Base-by-base conservation (phyloP, 2,888 invertebrate genomes). In the Drosophila dives region DNA sequence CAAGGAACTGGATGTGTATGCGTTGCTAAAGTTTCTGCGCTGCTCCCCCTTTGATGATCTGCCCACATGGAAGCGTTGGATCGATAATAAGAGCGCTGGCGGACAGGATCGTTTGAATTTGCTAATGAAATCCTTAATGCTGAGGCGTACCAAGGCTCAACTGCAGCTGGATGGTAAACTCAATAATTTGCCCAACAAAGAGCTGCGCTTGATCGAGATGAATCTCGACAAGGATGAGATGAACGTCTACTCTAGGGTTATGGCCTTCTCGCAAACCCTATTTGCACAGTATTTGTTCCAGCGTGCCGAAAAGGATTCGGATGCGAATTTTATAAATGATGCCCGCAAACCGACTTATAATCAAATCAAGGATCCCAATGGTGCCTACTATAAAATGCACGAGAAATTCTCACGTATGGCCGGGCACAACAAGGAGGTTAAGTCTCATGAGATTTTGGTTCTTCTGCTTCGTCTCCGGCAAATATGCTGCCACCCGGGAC, bases 41-140 rank as follows among this genome's bases (percentile, higher is more conserved):
- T 97, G 97, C 90, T 94, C 96, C 10, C 99, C 99, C 0, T 99
- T 99, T 92, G 97, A 98, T 91, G 98, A 99, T 77, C 93, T 97
- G 50, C 93, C 93, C 15, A 96, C 98, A 75, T 99, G 98, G 98
- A 98, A 98, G 92, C 95, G 96, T 70, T 98, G 98, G 96, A 97
- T 99, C 60, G 97, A 97, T 88, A 96, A 97, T 91, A 97, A 97
- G 91, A 95, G 95, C 77, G 93, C 95, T 40, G 96, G 96, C 50
- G 97, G 97, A 0, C 95, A 97, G 89, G 95, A 97, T 86, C 94
- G 99, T 3, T 94, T 99, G n/a, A 95, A 96, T 89, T 96, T 97
- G 0, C 94, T 99, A 0, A 96, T 98, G 93, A 97, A 97, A 67
- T 95, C 96, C 7, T 90, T 99, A 1, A 95, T 99, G 94, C 93